Percentiles rank a stretch among this genome's conserved stretches.
phyloP scores from a whole-genome alignment of 2,113 vertebrate genomes.

The Pachycephala philippinensis region DNA sequence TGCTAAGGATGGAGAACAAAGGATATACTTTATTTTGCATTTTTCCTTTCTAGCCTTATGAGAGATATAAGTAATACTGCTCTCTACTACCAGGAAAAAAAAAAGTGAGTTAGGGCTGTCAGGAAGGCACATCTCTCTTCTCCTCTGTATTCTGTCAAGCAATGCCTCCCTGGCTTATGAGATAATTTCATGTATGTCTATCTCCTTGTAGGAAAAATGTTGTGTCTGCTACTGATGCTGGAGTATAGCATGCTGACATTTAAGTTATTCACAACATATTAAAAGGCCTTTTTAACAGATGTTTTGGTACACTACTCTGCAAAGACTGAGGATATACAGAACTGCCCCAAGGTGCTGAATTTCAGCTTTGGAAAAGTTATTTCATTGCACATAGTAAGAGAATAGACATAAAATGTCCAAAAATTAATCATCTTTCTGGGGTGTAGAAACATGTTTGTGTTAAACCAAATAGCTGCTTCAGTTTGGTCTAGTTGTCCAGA shows the following conservation, averaged over 20 bases:
- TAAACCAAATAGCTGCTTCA: neutral
- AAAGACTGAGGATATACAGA: neutral
- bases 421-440: neutral
- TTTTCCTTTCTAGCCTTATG: neutral
- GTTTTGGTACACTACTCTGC: neutral
- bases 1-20: neutral
- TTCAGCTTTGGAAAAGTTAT: neutral
- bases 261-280: neutral
- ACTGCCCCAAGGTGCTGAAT: neutral
- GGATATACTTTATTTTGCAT: neutral
- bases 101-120: neutral
- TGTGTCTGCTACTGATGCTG: neutral
- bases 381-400: neutral
- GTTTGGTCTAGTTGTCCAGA: neutral
- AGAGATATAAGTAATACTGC: neutral
- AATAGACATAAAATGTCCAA: neutral
- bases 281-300: neutral
- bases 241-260: neutral
- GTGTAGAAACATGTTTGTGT: neutral
- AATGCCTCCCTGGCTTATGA: neutral
- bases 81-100: neutral
- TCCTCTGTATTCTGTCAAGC: neutral
- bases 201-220: neutral
- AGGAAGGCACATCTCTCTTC: neutral
- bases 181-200: neutral